Base-by-base conservation (phyloP, 35 echinoderm and acorn worm species). In the Holothuria glaberrima region DNA sequence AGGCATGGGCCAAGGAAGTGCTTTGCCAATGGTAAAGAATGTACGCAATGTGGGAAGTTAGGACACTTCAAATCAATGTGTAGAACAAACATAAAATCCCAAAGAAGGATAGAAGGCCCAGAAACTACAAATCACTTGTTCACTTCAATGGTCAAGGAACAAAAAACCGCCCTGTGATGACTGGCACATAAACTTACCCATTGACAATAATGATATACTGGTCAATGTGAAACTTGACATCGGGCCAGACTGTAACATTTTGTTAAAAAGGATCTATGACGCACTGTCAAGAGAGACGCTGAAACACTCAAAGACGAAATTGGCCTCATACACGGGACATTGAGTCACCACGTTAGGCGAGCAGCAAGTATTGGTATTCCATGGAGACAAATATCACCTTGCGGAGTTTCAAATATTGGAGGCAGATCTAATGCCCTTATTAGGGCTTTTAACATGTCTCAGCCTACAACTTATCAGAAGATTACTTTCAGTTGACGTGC, bases 191-290 rank as follows among this genome's bases (percentile, higher is more conserved):
- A 3, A 38, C 12, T 78, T 78, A 22, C 13, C 33, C 30, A n/a
- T 78, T 9, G 41, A 45, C 24, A 36, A 78, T 34, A 19, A 34
- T 10, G 29, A 44, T 10, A 17, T n/a, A 63, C 27, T 62, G 2
- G 21, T 50, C 9, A 86, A n/a, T n/a, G n/a, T n/a, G n/a, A n/a
- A 86, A 31, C 22, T 86, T 30, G 4, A 86, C 82, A 86, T 27
- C 24, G 46, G 82, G 5, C 48, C 52, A 24, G 5, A 86, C 10
- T 59, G 52, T 27, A 86, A 86, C 21, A 86, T 65, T 22, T 60
- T 86, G 82, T 9, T 46, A 12, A 12, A 21, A 62, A 20, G 45
- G 3, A 58, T 65, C n/a, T 86, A 30, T 19, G 26, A 65, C 10
- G 26, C 28, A 3, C 19, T 60, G 20, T 61, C 27, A 34, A 10